Evolutionary conservation across 2,888 invertebrate species (phyloP), one percentile per base, ranked within the genome.

Genomic region (Cantharis lateralis): DNA sequence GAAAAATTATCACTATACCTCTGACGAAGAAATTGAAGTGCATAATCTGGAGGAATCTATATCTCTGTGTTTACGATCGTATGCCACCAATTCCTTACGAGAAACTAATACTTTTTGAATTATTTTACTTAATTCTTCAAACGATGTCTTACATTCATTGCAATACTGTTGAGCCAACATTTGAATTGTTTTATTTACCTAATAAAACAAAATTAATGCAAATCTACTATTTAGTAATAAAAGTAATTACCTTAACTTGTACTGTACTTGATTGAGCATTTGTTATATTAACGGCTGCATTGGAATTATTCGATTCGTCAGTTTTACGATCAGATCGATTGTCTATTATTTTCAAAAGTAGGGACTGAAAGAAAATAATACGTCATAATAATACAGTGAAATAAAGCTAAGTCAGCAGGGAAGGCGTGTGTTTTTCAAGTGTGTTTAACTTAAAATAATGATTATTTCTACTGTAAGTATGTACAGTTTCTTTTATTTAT

Each of bases 141-240:
- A 98, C 9, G 97, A 95, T 5, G 94, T 94, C 87, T 96, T 96
- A 86, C 98, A 98, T 84, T 99, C 98, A 68, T 94, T 95, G 87
- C 98, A 97, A 88, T 98, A 98, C 86, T 96, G 96, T 87, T 97
- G 97, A 2, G 98, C 98, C 62, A 98, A 90, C 81, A 96, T 92
- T 87, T 98, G 98, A 83, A 98, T 98, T 71, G 96, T 95, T 86
- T 95, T 93, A 88, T 98, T 98, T 64, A 98, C 96, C 87, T 95
- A 93, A 82, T 83, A 2, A 85, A 63, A 63, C 3, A n/a, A 48
- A 48, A 48, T 13, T n/a, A 48, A 48, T n/a, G 7, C n/a, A 48
- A 48, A n/a, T 16, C 16, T 9, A 11, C 10, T n/a, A 10, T 62
- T 16, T 5, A 0, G n/a, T 24, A 91, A 18, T 0, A 68, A 91